phyloP scores from a whole-genome alignment of 2,113 vertebrate species.

The Bothrops jararaca region DNA sequence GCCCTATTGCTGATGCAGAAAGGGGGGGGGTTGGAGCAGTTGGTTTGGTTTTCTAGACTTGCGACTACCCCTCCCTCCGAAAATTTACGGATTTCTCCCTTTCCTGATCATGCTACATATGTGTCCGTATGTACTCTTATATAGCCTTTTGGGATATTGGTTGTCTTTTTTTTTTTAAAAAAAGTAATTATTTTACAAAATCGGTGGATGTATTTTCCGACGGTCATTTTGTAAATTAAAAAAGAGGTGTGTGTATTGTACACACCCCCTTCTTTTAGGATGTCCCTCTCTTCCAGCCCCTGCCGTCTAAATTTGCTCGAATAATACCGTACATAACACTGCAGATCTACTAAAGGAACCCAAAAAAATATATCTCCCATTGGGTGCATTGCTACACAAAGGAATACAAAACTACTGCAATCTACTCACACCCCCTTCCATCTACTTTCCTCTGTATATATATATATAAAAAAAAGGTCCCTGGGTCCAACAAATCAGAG shows the following conservation, averaged over 20 bases:
- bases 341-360: neutral
- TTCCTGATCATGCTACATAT: neutral
- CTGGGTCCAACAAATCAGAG: neutral
- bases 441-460: too few species aligned
- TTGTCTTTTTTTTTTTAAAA: neutral
- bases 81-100: neutral
- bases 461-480: neutral
- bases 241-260: neutral
- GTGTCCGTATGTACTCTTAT: neutral
- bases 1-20: neutral
- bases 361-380: neutral
- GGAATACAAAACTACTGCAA: neutral
- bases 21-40: neutral
- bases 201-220: neutral
- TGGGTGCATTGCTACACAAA: neutral
- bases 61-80: neutral
- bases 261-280: neutral
- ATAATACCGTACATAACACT: neutral
- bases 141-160: neutral
- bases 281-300: neutral
- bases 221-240: neutral
- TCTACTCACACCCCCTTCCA: neutral
- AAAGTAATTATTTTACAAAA: neutral
- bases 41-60: neutral
- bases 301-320: neutral